These are phyloP conservation scores for Otus scops DNA, from an alignment of 2,797 vertebrate species.

Conservation along the genomic window DNA sequence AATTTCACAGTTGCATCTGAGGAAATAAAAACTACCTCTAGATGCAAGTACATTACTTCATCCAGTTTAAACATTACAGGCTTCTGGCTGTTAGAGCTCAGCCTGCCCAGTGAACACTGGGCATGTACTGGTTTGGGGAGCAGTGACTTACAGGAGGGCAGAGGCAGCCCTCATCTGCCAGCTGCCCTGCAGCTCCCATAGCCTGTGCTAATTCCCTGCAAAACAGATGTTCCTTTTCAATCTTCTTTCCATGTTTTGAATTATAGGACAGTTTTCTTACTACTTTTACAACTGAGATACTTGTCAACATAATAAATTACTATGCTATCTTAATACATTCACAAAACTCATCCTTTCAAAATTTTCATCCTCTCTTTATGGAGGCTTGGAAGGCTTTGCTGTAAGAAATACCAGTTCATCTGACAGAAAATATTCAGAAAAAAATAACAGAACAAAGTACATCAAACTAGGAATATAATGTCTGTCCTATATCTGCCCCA, in stretches of 20 bases:
- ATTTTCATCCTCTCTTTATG: neutral
- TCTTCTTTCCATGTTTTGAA: neutral
- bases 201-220: neutral
- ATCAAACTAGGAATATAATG: neutral
- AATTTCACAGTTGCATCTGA: neutral
- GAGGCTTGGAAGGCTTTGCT: neutral
- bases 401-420: neutral
- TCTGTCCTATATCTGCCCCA: neutral
- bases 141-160: neutral
- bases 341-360: neutral
- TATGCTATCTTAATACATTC: neutral
- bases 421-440: neutral
- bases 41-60: neutral
- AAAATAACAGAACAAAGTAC: neutral
- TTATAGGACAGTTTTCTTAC: neutral
- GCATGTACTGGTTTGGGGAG: fast-evolving
- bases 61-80: neutral
- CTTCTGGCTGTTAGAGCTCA: neutral
- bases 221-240: neutral
- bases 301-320: neutral
- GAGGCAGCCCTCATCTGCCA: neutral
- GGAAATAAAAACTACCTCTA: neutral
- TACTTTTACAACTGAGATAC: neutral
- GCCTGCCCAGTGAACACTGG: fast-evolving
- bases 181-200: neutral